These are phyloP conservation scores for Esperia sulphurella DNA, from an alignment of 2,888 invertebrate genomes.

Conservation along the genomic window DNA sequence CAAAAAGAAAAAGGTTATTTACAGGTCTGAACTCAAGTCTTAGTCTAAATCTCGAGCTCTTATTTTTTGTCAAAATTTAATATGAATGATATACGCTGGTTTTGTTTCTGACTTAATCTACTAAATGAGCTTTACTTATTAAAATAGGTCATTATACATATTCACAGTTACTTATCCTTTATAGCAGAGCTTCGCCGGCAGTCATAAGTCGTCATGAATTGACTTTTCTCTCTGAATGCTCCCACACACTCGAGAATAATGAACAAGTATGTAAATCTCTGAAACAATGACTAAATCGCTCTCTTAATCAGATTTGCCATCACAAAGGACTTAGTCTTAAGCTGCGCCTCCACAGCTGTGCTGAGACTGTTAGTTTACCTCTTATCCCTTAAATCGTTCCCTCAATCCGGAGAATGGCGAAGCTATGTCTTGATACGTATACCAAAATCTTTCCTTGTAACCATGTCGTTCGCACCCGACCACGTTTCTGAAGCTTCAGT, in stretches of 20 bases:
- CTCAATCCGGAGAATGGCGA: background rate
- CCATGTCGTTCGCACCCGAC: too few relatives aligned
- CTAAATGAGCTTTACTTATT: background rate
- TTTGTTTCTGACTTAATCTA: background rate
- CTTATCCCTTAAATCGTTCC: background rate
- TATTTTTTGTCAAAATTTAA: constrained; percentile 14
- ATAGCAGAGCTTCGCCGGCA: background rate
- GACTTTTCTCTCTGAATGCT: background rate
- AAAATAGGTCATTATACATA: background rate
- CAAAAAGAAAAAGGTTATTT: too few relatives aligned
- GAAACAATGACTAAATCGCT: constrained; percentile 1
- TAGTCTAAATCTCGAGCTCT: too few relatives aligned
- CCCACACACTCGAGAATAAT: constrained; percentile 8
- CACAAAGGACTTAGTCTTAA: constrained; percentile 15
- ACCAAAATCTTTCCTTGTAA: too few relatives aligned
- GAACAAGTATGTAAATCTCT: constrained; percentile 3
- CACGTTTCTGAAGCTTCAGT: too few relatives aligned
- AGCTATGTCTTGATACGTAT: background rate
- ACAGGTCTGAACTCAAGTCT: too few relatives aligned
- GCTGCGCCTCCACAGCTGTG: background rate
- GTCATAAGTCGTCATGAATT: background rate
- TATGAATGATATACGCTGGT: background rate
- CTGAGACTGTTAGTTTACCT: background rate
- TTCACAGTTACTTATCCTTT: background rate
- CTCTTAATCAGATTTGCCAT: constrained; percentile 22